phyloP scores from a whole-genome alignment of 2,113 vertebrate genomes.

The Dascyllus trimaculatus region DNA sequence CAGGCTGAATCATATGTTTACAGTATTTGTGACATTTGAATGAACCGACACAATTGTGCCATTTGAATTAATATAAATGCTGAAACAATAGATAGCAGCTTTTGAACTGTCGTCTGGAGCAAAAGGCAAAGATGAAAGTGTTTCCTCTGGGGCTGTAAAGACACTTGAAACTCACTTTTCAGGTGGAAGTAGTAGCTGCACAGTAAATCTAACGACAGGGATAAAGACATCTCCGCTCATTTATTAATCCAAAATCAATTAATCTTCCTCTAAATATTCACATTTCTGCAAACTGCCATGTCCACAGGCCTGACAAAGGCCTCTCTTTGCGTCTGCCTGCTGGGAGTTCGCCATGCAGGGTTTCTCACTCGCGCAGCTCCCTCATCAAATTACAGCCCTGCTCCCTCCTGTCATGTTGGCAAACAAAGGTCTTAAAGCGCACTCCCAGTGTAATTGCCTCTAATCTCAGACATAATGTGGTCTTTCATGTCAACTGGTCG shows the following conservation, averaged over 20 bases:
- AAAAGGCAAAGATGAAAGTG: slow-evolving; percentile 67
- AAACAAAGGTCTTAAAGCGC: slow-evolving; percentile 86
- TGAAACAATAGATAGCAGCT: slow-evolving; percentile 67
- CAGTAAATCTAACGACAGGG: neutral
- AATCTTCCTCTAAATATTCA: slow-evolving; percentile 40
- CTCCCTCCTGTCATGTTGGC: slow-evolving; percentile 86
- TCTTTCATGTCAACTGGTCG: slow-evolving; percentile 77
- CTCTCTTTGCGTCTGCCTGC: slow-evolving; percentile 57
- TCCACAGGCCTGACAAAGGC: slow-evolving; percentile 51
- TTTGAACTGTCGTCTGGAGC: slow-evolving; percentile 64
- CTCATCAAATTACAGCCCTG: slow-evolving; percentile 84
- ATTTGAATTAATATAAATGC: slow-evolving; percentile 69
- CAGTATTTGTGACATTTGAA: slow-evolving; percentile 78
- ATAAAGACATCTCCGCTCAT: slow-evolving; percentile 3
- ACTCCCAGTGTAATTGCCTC: slow-evolving; percentile 83
- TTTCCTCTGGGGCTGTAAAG: slow-evolving; percentile 37
- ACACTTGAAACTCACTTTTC: slow-evolving; percentile 39
- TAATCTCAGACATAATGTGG: slow-evolving; percentile 84
- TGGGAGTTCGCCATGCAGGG: slow-evolving; percentile 63
- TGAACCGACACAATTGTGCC: slow-evolving; percentile 69
- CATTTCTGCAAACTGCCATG: slow-evolving; percentile 44
- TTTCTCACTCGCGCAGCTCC: slow-evolving; percentile 74
- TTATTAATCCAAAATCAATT: slow-evolving; percentile 35
- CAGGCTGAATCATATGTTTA: slow-evolving; percentile 76
- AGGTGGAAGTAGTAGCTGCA: slow-evolving; percentile 18